Conservation (phyloP, 2,113 vertebrate species). For the Pycnonotus jocosus region DNA sequence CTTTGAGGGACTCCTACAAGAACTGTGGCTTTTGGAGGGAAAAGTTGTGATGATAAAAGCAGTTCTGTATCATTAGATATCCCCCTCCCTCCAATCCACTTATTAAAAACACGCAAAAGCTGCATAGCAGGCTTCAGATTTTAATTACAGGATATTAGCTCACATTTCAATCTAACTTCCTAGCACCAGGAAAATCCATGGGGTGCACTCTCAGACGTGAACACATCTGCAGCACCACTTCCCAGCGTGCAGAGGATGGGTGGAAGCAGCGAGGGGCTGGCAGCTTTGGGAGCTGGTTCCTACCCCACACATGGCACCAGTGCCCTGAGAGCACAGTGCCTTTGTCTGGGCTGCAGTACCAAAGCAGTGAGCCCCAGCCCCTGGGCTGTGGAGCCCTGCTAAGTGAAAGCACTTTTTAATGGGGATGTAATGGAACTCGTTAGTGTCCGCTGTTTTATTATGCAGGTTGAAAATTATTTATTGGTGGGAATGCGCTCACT, state of each 20-base stretch:
- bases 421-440: neutral
- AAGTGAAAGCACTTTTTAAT: neutral
- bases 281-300: neutral
- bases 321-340: neutral
- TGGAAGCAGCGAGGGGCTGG: neutral
- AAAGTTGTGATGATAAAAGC: neutral
- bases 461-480: neutral
- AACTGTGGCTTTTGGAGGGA: neutral
- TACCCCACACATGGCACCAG: fast-evolving
- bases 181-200: neutral
- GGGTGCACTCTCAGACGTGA: fast-evolving
- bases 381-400: neutral
- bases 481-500: neutral
- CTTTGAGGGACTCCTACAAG: neutral
- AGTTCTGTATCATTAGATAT: neutral
- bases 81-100: neutral
- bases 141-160: neutral
- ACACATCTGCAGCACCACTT: neutral
- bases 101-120: neutral
- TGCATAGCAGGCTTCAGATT: neutral
- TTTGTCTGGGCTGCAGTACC: neutral
- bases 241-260: neutral
- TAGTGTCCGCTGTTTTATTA: slow-evolving; percentile 5
- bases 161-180: neutral
- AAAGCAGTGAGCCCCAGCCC: neutral